Conservation (phyloP, 2,888 invertebrate genomes). For the Cataglyphis rosenhaueri region DNA sequence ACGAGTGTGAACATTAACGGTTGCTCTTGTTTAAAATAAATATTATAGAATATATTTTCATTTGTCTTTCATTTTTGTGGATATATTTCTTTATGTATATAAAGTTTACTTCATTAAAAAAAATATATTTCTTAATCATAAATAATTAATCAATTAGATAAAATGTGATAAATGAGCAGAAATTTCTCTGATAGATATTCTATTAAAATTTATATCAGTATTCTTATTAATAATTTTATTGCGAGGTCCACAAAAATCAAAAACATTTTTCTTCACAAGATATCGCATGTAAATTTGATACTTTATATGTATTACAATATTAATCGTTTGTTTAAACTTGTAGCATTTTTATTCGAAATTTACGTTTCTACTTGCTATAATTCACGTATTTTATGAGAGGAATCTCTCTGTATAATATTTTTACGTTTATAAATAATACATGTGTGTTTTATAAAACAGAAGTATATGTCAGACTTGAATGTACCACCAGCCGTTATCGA, state of each 20-base stretch:
- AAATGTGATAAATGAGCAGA: not conserved
- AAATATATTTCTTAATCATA: not conserved
- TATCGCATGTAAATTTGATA: not conserved
- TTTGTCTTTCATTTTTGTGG: not conserved
- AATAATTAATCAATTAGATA: too few relatives aligned
- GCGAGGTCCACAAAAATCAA: not conserved
- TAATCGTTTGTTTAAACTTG: not conserved
- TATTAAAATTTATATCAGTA: not conserved
- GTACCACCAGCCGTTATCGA: not conserved
- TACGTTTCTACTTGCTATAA: not conserved
- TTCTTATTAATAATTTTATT: constrained; percentile 13
- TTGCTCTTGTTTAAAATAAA: constrained; percentile 81
- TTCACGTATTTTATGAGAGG: not conserved
- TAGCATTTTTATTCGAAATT: not conserved
- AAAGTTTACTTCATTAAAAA: not conserved
- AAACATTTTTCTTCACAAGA: not conserved
- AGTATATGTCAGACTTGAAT: not conserved
- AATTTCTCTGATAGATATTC: not conserved
- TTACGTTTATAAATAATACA: not conserved
- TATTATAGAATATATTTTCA: constrained; percentile 41
- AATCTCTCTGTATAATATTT: not conserved
- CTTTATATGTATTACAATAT: not conserved
- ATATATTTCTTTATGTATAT: not conserved
- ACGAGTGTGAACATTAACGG: constrained; percentile 79
- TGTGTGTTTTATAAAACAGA: not conserved